phyloP scores from a whole-genome alignment of 2,113 vertebrate genomes.

The Oryzias javanicus region DNA sequence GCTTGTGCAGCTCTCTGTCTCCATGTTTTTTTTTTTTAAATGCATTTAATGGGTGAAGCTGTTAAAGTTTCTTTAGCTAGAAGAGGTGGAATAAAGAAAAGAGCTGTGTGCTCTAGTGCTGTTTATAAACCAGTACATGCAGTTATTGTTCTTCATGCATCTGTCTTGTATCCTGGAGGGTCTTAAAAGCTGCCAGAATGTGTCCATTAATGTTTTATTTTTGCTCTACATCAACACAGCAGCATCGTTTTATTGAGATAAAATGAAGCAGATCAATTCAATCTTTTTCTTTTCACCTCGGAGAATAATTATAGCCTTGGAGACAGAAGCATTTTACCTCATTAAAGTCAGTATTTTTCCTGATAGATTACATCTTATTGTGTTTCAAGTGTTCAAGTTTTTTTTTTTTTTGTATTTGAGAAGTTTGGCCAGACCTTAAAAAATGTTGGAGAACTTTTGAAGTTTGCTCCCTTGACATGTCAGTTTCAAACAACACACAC shows the following conservation, averaged over 20 bases:
- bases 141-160: conserved; percentile 49
- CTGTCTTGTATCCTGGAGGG: conserved; percentile 40
- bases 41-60: no score
- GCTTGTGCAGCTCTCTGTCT: no score
- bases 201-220: conserved; percentile 26
- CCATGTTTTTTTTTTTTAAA: no score
- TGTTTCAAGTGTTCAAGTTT: background rate
- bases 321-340: no score
- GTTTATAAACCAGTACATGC: conserved; percentile 46
- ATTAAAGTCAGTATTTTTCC: conserved; percentile 1
- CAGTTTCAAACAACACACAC: conserved; percentile 3
- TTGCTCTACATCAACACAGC: conserved; percentile 26
- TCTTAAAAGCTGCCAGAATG: conserved; percentile 62
- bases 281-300: no score
- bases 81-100: no score
- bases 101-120: conserved; percentile 2
- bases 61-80: no score
- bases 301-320: no score
- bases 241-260: conserved; percentile 46
- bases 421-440: conserved; percentile 18
- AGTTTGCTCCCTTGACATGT: conserved; percentile 5
- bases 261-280: conserved; percentile 27
- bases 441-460: conserved; percentile 11
- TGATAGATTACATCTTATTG: background rate
- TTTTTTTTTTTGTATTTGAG: background rate